Evolutionary conservation across 2,113 vertebrate genomes (phyloP), one percentile per base, ranked within the genome.

Genomic region (Nibea coibor): DNA sequence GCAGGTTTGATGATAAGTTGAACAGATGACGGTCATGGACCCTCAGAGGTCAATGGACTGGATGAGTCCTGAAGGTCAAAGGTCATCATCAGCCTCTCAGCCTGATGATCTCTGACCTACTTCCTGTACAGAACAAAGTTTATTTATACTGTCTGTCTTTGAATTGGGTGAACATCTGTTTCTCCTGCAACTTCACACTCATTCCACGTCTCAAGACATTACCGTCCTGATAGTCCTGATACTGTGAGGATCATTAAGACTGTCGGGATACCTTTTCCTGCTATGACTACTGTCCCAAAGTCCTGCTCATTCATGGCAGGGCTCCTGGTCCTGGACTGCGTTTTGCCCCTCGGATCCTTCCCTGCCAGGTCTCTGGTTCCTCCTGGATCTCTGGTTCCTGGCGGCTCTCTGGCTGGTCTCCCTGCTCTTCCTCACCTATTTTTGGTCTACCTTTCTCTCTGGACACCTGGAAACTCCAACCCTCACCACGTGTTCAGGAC

Each of bases 1-100:
- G 59, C 78, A 94, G 94, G 87, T 94, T 86, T 61, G 93, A 95
- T 79, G 56, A 69, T 74, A 87, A 81, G 64, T 39, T 91, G 83
- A 92, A 75, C 77, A 78, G 90, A 80, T 92, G 93, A 92, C 24
- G 9, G 17, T 28, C 20, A 15, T 43, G 0, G 65, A 75, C 15
- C 14, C 8, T 3, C 24, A 22, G 39, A 7, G 20, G 15, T 58
- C 11, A 3, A 24, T 39, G 16, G 28, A 43, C 28, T 19, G 15
- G 45, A 20, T 7, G 48, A 58, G 82, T 16, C 26, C 10, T 28
- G n/a, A 56, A 70, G 58, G 75, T 74, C 62, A 16, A 26, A 73
- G 70, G 64, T 70, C 69, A 45, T 20, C 42, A 28, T 28, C 48
- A 57, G 3, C 24, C 5, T 26, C 14, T 10, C 16, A 47, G 10